These are phyloP conservation scores for Anarhynchus alexandrinus DNA, from an alignment of 2,113 vertebrate genomes.

Conservation along the genomic window DNA sequence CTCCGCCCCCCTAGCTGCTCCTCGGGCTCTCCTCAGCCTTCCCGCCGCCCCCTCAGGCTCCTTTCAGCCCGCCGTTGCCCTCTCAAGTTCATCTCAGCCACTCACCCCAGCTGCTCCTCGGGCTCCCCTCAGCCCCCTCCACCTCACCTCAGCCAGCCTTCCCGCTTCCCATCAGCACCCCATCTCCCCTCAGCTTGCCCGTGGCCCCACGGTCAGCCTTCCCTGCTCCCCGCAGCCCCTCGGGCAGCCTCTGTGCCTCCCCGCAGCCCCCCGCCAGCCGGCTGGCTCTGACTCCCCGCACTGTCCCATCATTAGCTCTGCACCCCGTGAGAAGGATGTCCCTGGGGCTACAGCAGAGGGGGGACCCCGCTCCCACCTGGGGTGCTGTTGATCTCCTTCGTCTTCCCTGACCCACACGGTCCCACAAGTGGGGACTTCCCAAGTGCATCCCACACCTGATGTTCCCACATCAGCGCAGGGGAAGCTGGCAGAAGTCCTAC, in stretches of 20 bases:
- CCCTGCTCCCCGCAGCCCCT: too few species aligned
- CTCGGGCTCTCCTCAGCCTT: neutral
- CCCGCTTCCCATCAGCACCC: too few species aligned
- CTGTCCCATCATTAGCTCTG: neutral
- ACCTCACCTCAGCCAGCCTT: neutral
- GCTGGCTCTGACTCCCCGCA: accelerated
- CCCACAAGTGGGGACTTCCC: neutral
- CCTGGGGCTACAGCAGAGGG: too few species aligned
- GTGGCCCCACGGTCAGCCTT: neutral
- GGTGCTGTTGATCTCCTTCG: neutral
- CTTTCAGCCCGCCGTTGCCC: neutral
- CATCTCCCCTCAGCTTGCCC: neutral
- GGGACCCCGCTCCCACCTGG: too few species aligned
- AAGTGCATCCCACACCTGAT: neutral
- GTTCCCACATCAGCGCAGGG: neutral
- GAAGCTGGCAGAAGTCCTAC: neutral
- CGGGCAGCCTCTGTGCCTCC: neutral
- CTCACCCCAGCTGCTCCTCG: neutral
- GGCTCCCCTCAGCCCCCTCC: neutral
- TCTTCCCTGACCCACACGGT: accelerated
- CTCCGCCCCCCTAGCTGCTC: neutral
- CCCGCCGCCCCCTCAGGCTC: neutral
- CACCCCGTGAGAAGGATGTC: too few species aligned
- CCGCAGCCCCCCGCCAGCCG: neutral
- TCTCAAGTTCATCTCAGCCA: neutral